Conservation (phyloP, 2,113 vertebrate species). For the Pseudopipra pipra region DNA sequence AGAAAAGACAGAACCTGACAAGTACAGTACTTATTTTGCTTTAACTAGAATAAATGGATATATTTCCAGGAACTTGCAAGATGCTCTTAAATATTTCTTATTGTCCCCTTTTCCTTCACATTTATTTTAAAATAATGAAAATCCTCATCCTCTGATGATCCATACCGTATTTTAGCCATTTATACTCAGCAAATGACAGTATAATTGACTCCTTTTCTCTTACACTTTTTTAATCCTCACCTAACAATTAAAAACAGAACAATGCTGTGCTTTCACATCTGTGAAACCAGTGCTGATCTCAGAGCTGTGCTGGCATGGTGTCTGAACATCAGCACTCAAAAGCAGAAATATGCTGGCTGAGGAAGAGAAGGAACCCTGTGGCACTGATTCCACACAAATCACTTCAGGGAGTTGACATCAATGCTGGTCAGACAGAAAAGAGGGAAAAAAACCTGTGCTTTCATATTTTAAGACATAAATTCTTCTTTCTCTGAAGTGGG, state of each 20-base stretch:
- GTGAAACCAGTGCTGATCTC: not conserved
- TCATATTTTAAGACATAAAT: not conserved
- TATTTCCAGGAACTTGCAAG: not conserved
- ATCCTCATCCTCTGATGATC: not conserved
- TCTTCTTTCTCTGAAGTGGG: not conserved
- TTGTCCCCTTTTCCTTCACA: not conserved
- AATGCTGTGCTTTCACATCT: not conserved
- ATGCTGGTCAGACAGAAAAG: not conserved
- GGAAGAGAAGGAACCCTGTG: not conserved
- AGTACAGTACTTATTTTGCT: not conserved
- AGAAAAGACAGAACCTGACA: not conserved
- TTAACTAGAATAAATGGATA: not conserved
- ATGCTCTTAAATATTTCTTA: not conserved
- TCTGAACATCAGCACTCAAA: not conserved
- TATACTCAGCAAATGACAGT: not conserved
- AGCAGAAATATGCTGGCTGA: not conserved
- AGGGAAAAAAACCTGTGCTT: not conserved
- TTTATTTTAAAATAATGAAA: not conserved
- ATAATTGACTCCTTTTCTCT: not conserved
- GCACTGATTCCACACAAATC: not conserved
- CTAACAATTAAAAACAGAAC: not conserved
- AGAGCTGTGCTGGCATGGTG: not conserved
- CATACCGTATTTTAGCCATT: not conserved
- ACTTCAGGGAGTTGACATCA: fast-evolving
- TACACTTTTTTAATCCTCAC: not conserved